Evolutionary conservation across 35 echinoderm and acorn worm genomes (phyloP).

Genomic region (Lytechinus variegatus): DNA sequence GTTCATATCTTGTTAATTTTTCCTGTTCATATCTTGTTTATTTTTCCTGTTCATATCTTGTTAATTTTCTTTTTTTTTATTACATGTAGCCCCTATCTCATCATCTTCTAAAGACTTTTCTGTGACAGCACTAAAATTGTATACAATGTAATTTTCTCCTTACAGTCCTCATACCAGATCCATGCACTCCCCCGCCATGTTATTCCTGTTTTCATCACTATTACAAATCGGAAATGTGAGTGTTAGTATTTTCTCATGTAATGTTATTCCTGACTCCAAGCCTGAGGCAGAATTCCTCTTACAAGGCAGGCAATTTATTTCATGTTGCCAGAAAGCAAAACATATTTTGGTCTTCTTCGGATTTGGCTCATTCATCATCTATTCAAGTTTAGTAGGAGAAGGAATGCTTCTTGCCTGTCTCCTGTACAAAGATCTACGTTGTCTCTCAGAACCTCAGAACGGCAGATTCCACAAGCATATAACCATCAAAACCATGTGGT

Average conservation of each 20-base stretch:
- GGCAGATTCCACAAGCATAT: not conserved
- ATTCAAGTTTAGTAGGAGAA: not conserved
- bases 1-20: too few relatives aligned
- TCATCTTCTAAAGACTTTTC: too few relatives aligned
- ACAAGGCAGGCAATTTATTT: slow-evolving; percentile 11
- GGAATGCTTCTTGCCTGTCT: not conserved
- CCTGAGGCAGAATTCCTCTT: not conserved
- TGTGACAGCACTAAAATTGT: too few relatives aligned
- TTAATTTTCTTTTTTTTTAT: too few relatives aligned
- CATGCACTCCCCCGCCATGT: not conserved
- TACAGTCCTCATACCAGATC: not conserved
- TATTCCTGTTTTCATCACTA: not conserved
- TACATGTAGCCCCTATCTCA: too few relatives aligned
- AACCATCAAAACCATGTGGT: not conserved
- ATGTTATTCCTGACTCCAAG: not conserved
- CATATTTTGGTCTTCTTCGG: not conserved
- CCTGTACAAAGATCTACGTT: not conserved
- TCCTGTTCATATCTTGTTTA: too few relatives aligned
- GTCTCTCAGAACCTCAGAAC: not conserved
- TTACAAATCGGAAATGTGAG: not conserved
- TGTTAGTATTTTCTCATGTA: not conserved
- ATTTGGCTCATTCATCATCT: not conserved
- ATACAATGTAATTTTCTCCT: too few relatives aligned
- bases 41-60: too few relatives aligned
- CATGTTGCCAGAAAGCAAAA: not conserved